Percentiles rank a stretch among this genome's conserved stretches.
Conservation (phyloP, 2,888 invertebrate species). For the Nemotelus pantherinus region DNA sequence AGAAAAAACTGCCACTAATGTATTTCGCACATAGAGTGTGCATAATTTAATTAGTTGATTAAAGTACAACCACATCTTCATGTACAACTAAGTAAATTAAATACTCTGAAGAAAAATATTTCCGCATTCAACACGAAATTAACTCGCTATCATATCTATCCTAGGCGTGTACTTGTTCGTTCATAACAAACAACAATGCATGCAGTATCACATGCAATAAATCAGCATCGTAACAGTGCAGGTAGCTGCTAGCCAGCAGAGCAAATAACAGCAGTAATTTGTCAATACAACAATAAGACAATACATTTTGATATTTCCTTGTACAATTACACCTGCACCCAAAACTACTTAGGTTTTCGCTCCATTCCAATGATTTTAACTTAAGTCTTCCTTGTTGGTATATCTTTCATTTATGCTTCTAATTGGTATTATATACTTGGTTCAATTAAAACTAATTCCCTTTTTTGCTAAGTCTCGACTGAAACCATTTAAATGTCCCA, state of each 20-base stretch:
- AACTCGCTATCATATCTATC: no score
- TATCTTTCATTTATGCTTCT: not conserved
- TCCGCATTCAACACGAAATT: no score
- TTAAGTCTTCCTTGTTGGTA: not conserved
- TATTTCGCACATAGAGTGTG: no score
- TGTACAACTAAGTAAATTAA: no score
- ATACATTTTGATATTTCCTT: not conserved
- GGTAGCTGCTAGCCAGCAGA: constrained; percentile 8
- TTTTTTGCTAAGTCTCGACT: not conserved
- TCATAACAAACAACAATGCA: no score
- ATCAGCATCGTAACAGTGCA: not conserved
- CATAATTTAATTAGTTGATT: no score
- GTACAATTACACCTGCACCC: not conserved
- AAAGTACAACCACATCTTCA: no score
- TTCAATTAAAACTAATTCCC: constrained; percentile 6
- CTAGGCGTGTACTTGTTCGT: no score
- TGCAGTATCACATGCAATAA: no score
- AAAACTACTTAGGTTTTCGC: not conserved
- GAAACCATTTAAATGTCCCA: not conserved
- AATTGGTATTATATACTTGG: not conserved
- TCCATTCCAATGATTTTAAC: not conserved
- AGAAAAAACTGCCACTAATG: no score
- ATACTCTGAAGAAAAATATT: no score
- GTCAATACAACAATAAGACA: not conserved
- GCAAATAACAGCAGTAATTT: constrained; percentile 19